Base-by-base conservation (phyloP, 2,797 vertebrate genomes). In the Arrhamphus sclerolepis region DNA sequence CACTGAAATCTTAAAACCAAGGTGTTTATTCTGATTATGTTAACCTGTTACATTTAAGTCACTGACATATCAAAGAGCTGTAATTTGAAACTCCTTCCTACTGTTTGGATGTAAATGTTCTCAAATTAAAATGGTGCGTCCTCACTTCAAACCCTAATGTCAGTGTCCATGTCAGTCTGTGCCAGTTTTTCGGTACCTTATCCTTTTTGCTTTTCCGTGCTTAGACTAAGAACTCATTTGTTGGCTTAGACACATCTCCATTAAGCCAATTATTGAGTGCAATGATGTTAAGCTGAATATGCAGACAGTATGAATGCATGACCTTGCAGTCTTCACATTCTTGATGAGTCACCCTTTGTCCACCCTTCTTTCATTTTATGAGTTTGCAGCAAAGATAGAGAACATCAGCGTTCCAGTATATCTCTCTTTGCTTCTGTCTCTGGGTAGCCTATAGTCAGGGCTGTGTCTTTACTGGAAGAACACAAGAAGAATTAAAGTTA, bases 311-410 rank as follows among this genome's bases (percentile, higher is more conserved):
- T 38, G 6, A 7, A 18, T 44, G 1, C 39, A 46, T 48, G 52
- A 62, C 46, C 53, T 73, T 62, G 44, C 47, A 50, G 26, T 50
- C 16, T 54, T 20, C 46, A 39, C 34, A 47, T 42, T 48, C 26
- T 24, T 48, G 47, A 54, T 59, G 68, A 77, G 9, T 68, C 68
- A 46, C 3, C 13, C 34, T 38, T 38, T 14, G 13, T 3, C 34
- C 13, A 38, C 13, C 34, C 34, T 14, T 38, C 34, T 14, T 13
- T 38, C 8, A 47, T 3, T 22, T 61, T 55, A n/a, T 29, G 5
- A 50, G 26, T 51, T 57, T 40, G 49, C 59, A 44, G 46, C 6
- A 6, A 61, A 53, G 52, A 42, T 29, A 52, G 54, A 18, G 19
- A 13, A 7, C 7, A 39, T 61, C 39, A 18, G 7, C 18, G 28